A percentile compares a stretch with the other conserved stretches of the same genome.
Conservation (phyloP, 2,888 invertebrate species). For the Lithophane socia region DNA sequence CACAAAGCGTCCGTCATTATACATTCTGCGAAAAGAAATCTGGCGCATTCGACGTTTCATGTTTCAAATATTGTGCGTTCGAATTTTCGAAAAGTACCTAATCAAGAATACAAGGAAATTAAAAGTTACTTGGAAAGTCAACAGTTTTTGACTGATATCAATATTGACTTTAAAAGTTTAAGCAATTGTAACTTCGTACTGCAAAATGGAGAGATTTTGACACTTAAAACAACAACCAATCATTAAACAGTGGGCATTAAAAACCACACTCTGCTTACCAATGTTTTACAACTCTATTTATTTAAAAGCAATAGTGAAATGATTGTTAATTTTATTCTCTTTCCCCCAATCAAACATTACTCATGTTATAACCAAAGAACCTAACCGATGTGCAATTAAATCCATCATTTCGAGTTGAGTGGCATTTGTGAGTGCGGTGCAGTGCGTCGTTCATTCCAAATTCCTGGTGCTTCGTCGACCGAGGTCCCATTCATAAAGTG, state of each 20-base stretch:
- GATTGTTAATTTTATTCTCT: neutral
- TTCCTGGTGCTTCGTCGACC: slow-evolving; percentile 37
- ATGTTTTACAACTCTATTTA: neutral
- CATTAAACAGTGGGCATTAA: neutral
- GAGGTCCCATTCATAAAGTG: slow-evolving; percentile 63
- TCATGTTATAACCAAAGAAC: slow-evolving; percentile 10
- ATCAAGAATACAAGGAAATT: neutral
- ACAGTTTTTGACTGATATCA: neutral
- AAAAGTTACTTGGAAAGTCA: neutral
- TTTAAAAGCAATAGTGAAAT: neutral
- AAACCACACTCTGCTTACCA: neutral
- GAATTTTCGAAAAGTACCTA: slow-evolving; percentile 19
- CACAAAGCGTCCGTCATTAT: neutral
- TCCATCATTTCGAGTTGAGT: slow-evolving; percentile 45
- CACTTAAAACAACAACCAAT: neutral
- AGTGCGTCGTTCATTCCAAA: slow-evolving; percentile 58
- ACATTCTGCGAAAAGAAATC: neutral
- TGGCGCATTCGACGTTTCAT: neutral
- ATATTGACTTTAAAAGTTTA: neutral
- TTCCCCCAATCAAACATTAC: neutral
- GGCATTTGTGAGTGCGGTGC: slow-evolving; percentile 47
- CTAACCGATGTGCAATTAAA: slow-evolving; percentile 33
- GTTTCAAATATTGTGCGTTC: neutral
- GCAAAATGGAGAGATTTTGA: too few species aligned
- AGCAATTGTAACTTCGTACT: neutral